Evolutionary conservation across 2,888 invertebrate species (phyloP), one percentile per base, ranked within the genome.

Genomic region (Crematogaster levior): DNA sequence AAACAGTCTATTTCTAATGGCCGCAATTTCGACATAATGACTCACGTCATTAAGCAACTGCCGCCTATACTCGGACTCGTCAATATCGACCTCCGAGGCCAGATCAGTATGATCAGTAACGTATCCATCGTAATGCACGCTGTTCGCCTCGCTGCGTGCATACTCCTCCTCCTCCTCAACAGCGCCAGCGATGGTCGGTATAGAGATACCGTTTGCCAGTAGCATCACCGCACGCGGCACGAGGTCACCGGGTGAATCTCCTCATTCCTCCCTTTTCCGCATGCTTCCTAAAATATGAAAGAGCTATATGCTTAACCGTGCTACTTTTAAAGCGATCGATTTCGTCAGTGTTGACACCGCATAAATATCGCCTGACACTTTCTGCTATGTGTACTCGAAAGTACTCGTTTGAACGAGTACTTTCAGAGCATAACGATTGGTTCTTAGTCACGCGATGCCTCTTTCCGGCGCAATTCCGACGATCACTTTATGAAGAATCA

Each of bases 101-200:
- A 97, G 95, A 94, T 97, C 97, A 27, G 97, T 97, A 91, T 97
- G 97, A 93, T 97, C 97, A 73, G 97, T 97, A 92, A 97, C 97
- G 93, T 97, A 97, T 86, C 94, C 94, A 91, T 94, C 94, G 86
- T 91, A 93, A 72, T 91, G 92, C 77, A 91, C 93, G 84, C 94
- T 93, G 84, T 93, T 93, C 18, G 92, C 93, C 85, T 94, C 94
- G 86, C 94, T 94, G 73, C 92, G 92, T 77, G 93, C 92, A 85
- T 91, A 91, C 81, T 93, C 93, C 81, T 94, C 93, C 81, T 94
- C 93, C 88, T 93, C 93, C 85, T 94, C 94, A 86, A 94, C 92
- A 83, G 92, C 89, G 84, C 93, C 94, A 84, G 94, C 92, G 87
- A 94, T 94, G 84, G 94, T 94, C 91, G 93, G 93, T 92, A 94